Conservation (phyloP, 1,140 invertebrate genomes). For the Hirudo medicinalis region DNA sequence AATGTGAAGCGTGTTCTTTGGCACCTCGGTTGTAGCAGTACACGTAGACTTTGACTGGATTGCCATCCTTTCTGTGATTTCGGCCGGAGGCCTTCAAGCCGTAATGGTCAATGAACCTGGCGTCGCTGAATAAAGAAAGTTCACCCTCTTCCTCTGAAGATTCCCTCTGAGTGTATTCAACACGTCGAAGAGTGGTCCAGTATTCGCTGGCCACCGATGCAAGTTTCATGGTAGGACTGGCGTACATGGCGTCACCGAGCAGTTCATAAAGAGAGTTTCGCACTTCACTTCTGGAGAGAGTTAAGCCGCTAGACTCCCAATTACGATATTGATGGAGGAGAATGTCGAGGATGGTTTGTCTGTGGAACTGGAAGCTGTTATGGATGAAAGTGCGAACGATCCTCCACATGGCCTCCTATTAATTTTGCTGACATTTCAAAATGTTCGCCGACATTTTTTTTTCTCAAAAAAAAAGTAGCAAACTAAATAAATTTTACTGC, state of each 20-base stretch:
- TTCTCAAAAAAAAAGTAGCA: too few relatives aligned
- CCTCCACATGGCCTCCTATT: slow-evolving; percentile 59
- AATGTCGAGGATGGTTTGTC: slow-evolving; percentile 92
- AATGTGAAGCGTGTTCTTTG: too few relatives aligned
- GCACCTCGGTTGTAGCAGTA: background rate
- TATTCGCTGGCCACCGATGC: slow-evolving; percentile 43
- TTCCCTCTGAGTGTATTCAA: too few relatives aligned
- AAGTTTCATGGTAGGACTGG: slow-evolving; percentile 78
- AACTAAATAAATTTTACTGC: too few relatives aligned
- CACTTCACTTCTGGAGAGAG: slow-evolving; percentile 50
- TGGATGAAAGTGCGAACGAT: slow-evolving; percentile 80
- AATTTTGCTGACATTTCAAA: too few relatives aligned
- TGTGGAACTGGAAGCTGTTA: slow-evolving; percentile 72
- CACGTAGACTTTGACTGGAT: slow-evolving; percentile 1
- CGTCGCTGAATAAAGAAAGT: too few relatives aligned
- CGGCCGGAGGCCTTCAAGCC: too few relatives aligned
- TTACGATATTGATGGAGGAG: slow-evolving; percentile 94
- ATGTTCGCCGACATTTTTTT: too few relatives aligned
- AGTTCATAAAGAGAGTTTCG: slow-evolving; percentile 81
- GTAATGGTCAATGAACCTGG: too few relatives aligned
- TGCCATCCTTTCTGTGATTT: too few relatives aligned
- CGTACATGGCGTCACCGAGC: slow-evolving; percentile 70
- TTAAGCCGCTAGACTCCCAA: slow-evolving; percentile 53
- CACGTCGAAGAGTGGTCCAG: slow-evolving; percentile 26
- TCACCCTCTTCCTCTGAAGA: background rate